Conservation (phyloP, 1,140 invertebrate species). For the Camponotus vicinus region DNA sequence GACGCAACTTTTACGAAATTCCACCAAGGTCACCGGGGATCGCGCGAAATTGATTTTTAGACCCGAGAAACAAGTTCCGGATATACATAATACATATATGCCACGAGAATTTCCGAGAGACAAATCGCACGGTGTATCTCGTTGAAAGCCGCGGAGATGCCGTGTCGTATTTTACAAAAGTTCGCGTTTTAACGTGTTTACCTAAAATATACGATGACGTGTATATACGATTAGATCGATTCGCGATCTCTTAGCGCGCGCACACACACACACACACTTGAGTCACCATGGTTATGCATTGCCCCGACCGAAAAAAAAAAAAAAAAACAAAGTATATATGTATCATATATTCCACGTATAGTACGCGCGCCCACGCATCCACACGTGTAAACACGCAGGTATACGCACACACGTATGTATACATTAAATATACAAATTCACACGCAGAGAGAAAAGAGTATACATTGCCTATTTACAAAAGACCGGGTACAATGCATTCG, state of each 20-base stretch:
- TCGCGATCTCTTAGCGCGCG: slow-evolving; percentile 8
- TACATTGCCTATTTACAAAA: slow-evolving; percentile 58
- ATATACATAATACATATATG: background rate
- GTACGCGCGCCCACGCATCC: background rate
- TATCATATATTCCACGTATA: slow-evolving; percentile 68
- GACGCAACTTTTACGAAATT: background rate
- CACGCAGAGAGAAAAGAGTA: background rate
- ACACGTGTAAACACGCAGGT: slow-evolving; percentile 18
- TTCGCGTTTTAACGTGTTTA: slow-evolving; percentile 18
- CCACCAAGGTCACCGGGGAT: slow-evolving; percentile 20
- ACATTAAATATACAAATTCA: slow-evolving; percentile 27
- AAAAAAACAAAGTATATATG: slow-evolving; percentile 58
- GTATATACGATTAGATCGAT: slow-evolving; percentile 26
- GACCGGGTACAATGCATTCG: slow-evolving; percentile 74
- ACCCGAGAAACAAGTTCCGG: background rate
- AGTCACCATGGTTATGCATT: slow-evolving; percentile 71
- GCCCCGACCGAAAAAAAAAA: slow-evolving; percentile 70
- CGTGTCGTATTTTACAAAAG: slow-evolving; percentile 2
- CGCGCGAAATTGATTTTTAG: background rate
- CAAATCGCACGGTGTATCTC: background rate
- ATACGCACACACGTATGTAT: background rate
- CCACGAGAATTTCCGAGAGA: background rate
- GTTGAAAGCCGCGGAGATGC: background rate
- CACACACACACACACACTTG: slow-evolving; percentile 49
- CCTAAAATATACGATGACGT: slow-evolving; percentile 21